Conservation (phyloP, 2,888 invertebrate species). For the Campoletis raptor region DNA sequence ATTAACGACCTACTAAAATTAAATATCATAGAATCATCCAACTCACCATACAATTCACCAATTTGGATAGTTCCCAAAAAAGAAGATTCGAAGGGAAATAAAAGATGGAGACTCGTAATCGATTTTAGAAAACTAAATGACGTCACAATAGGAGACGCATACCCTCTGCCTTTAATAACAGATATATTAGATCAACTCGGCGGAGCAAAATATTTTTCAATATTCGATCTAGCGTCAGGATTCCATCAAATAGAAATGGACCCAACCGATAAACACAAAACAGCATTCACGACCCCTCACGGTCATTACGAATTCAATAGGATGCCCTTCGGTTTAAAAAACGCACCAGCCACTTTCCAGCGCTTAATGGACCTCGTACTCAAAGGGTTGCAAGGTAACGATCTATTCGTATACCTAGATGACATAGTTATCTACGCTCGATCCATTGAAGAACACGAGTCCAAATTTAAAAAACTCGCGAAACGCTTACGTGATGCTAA, state of each 20-base stretch:
- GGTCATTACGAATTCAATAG: constrained; percentile 32
- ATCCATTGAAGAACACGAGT: constrained; percentile 53
- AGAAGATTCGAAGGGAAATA: constrained; percentile 68
- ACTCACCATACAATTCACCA: background rate
- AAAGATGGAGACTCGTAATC: constrained; percentile 72
- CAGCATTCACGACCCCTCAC: constrained; percentile 21
- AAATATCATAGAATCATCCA: background rate
- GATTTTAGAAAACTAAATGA: constrained; percentile 76
- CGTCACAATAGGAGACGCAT: constrained; percentile 73
- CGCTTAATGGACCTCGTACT: constrained; percentile 37
- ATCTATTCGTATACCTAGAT: constrained; percentile 72
- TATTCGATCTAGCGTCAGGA: constrained; percentile 33
- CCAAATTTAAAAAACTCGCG: no score
- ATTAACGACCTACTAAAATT: background rate
- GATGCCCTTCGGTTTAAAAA: constrained; percentile 35
- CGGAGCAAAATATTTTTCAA: constrained; percentile 60
- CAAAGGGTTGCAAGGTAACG: constrained; percentile 28
- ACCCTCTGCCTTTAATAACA: constrained; percentile 73
- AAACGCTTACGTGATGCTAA: no score
- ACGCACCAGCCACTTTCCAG: constrained; percentile 35
- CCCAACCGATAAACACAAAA: constrained; percentile 29
- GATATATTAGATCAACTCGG: constrained; percentile 75
- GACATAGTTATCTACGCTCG: constrained; percentile 68
- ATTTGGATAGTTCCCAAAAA: constrained; percentile 68
- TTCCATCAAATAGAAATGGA: constrained; percentile 54